These are phyloP conservation scores for Phoxinus dragarum DNA, from an alignment of 2,797 vertebrate genomes.

Conservation along the genomic window DNA sequence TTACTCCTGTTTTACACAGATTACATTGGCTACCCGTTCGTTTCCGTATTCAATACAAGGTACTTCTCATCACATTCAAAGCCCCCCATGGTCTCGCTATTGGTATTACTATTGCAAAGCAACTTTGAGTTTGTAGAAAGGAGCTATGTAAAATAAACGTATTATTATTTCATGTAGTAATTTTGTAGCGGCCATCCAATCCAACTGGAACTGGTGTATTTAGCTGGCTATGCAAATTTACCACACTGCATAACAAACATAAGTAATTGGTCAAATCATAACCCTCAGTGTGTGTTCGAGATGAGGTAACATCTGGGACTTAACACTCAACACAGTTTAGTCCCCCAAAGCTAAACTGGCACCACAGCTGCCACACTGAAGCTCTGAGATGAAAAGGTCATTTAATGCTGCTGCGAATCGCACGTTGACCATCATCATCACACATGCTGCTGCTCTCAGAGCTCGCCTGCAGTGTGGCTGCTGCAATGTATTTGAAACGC, in stretches of 20 bases:
- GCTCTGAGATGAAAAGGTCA: conserved; percentile 43
- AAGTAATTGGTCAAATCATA: not conserved
- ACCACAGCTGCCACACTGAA: conserved; percentile 36
- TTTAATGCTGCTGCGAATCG: conserved; percentile 20
- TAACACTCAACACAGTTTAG: conserved; percentile 27
- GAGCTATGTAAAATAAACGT: too few species aligned
- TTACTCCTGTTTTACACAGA: too few species aligned
- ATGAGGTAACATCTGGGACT: conserved; percentile 31
- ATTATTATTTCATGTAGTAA: not conserved
- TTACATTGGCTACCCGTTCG: too few species aligned
- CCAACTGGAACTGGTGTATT: not conserved
- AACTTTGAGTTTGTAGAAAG: too few species aligned
- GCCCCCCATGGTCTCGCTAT: too few species aligned
- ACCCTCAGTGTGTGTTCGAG: not conserved
- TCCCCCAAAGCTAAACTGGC: conserved; percentile 27
- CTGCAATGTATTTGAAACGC: conserved; percentile 7
- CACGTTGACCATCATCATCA: conserved; percentile 14
- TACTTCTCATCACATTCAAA: too few species aligned
- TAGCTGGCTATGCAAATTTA: not conserved
- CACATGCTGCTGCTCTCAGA: conserved; percentile 14
- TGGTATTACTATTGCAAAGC: too few species aligned
- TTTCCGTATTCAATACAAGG: too few species aligned
- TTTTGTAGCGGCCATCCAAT: too few species aligned
- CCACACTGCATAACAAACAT: too few species aligned
- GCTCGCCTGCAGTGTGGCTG: conserved; percentile 31